phyloP scores from a whole-genome alignment of 2,113 vertebrate genomes.

The Lates calcarifer region DNA sequence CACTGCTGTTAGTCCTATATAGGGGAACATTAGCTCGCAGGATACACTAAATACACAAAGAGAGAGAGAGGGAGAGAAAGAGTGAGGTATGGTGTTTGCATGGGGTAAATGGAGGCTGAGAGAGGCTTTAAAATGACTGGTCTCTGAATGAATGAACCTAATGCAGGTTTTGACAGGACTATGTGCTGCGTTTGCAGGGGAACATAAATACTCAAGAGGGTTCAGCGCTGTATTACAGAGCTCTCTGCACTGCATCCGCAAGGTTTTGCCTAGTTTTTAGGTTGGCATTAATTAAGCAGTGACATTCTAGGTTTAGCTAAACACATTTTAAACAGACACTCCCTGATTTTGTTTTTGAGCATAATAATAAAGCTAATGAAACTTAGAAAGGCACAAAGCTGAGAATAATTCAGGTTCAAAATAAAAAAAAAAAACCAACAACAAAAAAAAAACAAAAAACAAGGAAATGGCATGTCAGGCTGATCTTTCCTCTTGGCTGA shows the following conservation, averaged over 20 bases:
- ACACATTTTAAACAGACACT: neutral
- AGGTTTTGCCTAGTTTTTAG: neutral
- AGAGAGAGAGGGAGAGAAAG: constrained; percentile 2
- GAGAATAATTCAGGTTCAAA: neutral
- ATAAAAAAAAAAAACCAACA: neutral
- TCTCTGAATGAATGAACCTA: constrained; percentile 26
- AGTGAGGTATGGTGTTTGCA: constrained; percentile 31
- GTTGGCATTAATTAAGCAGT: neutral
- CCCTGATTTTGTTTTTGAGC: neutral
- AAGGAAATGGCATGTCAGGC: constrained; percentile 1
- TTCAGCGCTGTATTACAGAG: constrained; percentile 1
- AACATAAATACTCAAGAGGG: constrained; percentile 13
- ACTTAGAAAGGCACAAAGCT: neutral
- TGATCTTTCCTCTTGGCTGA: constrained; percentile 59
- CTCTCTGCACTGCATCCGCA: constrained; percentile 14
- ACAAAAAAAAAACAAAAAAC: neutral
- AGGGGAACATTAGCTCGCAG: constrained; percentile 36
- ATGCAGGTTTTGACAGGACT: constrained; percentile 45
- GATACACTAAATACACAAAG: constrained; percentile 47
- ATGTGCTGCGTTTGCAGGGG: constrained; percentile 4
- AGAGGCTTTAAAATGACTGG: constrained; percentile 48
- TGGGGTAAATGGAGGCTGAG: constrained; percentile 49
- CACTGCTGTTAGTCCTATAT: constrained; percentile 26
- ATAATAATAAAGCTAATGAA: neutral
- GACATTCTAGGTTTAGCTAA: neutral